phyloP scores from a whole-genome alignment of 2,888 invertebrate species.

The Oxycera nigricornis region DNA sequence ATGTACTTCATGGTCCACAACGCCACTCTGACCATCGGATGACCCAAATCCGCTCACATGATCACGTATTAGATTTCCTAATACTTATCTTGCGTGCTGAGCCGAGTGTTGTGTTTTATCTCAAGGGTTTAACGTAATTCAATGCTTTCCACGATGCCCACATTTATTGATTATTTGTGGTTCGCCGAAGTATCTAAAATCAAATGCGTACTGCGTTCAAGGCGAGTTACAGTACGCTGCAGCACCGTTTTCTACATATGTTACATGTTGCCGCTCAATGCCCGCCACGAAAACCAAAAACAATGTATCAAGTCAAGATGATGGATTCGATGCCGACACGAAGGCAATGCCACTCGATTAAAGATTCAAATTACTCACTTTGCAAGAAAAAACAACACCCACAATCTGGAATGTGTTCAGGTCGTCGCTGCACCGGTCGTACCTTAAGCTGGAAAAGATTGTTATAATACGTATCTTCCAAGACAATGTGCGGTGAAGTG shows the following conservation, averaged over 20 bases:
- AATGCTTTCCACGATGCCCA: background rate
- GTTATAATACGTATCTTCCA: background rate
- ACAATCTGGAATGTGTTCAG: background rate
- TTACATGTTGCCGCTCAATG: background rate
- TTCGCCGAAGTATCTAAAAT: background rate
- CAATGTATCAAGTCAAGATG: background rate
- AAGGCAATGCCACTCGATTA: background rate
- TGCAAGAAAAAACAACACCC: background rate
- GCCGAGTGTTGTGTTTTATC: background rate
- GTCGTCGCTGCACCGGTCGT: background rate
- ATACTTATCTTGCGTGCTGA: background rate
- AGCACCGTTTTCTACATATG: background rate
- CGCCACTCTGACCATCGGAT: background rate
- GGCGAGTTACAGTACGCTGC: background rate
- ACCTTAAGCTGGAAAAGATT: too few species aligned
- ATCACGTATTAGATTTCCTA: background rate
- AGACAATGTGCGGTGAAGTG: background rate
- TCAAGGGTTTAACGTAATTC: conserved; percentile 16
- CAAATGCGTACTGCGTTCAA: conserved; percentile 8
- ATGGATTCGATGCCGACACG: background rate
- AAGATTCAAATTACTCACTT: conserved; percentile 6
- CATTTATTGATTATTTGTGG: conserved; percentile 14
- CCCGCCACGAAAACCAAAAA: background rate
- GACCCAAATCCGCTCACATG: background rate
- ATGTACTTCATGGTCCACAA: background rate